Base-by-base conservation (phyloP, 2,888 invertebrate species). In the Chesias legatella region DNA sequence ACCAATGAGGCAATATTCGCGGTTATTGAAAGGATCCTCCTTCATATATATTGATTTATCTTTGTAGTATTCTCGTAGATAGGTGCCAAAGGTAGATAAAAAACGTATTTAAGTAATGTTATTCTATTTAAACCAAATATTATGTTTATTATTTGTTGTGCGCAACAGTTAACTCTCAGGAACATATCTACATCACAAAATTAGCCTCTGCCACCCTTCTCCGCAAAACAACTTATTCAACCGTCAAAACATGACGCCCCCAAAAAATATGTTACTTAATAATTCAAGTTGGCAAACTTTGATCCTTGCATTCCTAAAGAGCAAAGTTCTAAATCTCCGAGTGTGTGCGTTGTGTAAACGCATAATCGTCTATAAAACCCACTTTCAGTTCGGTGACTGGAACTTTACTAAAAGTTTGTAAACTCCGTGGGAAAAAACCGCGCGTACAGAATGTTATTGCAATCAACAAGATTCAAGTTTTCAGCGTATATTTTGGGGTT, bases 371-470 rank as follows among this genome's bases (percentile, higher is more conserved):
- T 58, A 54, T 54, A 58, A 58, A 63, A 58, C 48, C 51, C 49
- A 42, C 53, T 53, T 46, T 46, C 51, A 50, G 53, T 53, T 51
- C 42, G 43, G 38, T 42, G 47, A 49, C 51, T 35, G 26, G 26
- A 33, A 50, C 50, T 44, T 55, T 52, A 17, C 31, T 20, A 8
- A 22, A 49, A 53, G 38, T 58, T 48, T 42, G 25, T 39, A 36
- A 51, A 44, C 53, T 54, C 41, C 37, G 38, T 36, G 48, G 51
- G 51, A 51, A 58, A n/a, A 56, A 60, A 53, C 51, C 53, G 53
- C 48, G 41, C 44, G 37, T 56, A 65, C 56, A 48, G 65, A 67
- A 74, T 74, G 70, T 76, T 74, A 65, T 73, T 77, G 73, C 77
- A 73, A 75, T 76, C 71, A 77, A 71, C 72, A 67, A 60, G 50